Conservation (phyloP, 2,797 vertebrate species). For the Ara ararauna region DNA sequence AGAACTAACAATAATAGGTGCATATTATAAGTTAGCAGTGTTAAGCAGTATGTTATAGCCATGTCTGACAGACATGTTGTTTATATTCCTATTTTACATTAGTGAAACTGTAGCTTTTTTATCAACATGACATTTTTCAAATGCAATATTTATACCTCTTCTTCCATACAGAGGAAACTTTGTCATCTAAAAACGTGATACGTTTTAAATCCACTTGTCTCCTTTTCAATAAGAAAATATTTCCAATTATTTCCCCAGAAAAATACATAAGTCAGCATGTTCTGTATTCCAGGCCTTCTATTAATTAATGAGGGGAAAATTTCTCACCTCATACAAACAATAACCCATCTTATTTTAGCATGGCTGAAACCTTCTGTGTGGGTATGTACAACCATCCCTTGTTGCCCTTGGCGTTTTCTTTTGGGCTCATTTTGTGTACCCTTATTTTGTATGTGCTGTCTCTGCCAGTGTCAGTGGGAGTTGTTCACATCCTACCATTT, state of each 20-base stretch:
- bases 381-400: background rate
- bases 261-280: constrained; percentile 22
- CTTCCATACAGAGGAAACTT: constrained; percentile 55
- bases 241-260: constrained; percentile 47
- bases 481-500: background rate
- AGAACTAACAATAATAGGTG: constrained; percentile 76
- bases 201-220: constrained; percentile 75
- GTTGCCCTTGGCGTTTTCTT: background rate
- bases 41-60: constrained; percentile 76
- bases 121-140: constrained; percentile 69
- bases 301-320: constrained; percentile 28
- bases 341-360: constrained; percentile 43
- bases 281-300: constrained; percentile 38
- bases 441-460: background rate
- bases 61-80: constrained; percentile 74
- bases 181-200: constrained; percentile 57
- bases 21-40: constrained; percentile 72
- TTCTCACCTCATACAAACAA: constrained; percentile 32
- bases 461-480: background rate
- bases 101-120: constrained; percentile 67
- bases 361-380: background rate
- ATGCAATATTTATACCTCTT: constrained; percentile 74
- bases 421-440: background rate
- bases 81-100: constrained; percentile 77
- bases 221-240: constrained; percentile 68